Conservation (phyloP, 2,797 vertebrate species). For the Oryzias dopingdopingensis region DNA sequence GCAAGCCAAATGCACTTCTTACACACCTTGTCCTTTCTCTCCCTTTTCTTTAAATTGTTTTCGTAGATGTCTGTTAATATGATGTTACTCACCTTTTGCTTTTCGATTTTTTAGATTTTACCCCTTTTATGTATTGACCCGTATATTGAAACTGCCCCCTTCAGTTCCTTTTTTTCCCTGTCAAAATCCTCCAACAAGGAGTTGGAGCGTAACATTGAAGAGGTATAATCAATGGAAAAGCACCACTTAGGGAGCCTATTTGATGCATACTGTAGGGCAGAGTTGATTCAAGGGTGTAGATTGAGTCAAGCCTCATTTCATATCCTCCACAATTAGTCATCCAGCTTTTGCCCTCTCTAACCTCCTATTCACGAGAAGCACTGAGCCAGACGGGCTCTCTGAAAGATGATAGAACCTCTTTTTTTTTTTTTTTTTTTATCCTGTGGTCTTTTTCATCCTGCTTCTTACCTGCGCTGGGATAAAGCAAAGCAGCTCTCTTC, state of each 20-base stretch:
- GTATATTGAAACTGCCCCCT: constrained; percentile 61
- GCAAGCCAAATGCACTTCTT: constrained; percentile 59
- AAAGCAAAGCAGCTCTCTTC: constrained; percentile 30
- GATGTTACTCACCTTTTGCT: constrained; percentile 63
- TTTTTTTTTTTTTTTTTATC: constrained; percentile 27
- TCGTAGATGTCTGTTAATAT: constrained; percentile 67
- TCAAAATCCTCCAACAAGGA: constrained; percentile 69
- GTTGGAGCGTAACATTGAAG: constrained; percentile 68
- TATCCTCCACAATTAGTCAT: constrained; percentile 77
- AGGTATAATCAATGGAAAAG: constrained; percentile 76
- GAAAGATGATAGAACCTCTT: constrained; percentile 36
- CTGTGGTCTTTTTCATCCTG: constrained; percentile 23
- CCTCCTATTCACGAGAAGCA: constrained; percentile 63
- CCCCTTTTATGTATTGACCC: constrained; percentile 67
- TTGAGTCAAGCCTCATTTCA: constrained; percentile 76
- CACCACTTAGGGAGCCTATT: constrained; percentile 74
- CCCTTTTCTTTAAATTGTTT: constrained; percentile 51
- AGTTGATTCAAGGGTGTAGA: constrained; percentile 77
- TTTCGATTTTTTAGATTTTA: constrained; percentile 54
- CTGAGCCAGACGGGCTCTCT: constrained; percentile 49
- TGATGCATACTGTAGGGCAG: constrained; percentile 74
- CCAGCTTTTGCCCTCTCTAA: constrained; percentile 70
- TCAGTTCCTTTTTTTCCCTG: constrained; percentile 45
- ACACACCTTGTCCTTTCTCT: constrained; percentile 59
- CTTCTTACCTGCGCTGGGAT: constrained; percentile 52